phyloP scores from a whole-genome alignment of 2,888 invertebrate species.

The Eupeodes luniger region DNA sequence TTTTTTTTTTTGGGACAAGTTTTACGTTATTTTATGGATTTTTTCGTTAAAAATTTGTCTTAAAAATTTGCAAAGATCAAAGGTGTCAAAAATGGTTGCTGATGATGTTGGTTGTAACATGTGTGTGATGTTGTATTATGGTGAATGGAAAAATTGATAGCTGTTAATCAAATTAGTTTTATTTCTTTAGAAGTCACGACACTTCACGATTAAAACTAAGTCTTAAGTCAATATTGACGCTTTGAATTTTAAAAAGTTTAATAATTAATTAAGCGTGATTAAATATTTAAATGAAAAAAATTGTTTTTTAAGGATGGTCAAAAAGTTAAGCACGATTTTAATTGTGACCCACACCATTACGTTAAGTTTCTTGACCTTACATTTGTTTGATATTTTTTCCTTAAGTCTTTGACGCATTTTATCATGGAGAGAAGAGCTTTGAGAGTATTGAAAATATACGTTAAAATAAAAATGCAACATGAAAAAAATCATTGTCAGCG shows the following conservation, averaged over 20 bases:
- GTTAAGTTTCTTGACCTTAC: too few relatives aligned
- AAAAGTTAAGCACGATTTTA: too few relatives aligned
- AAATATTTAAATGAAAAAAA: neutral
- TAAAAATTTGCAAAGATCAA: slow-evolving; percentile 39
- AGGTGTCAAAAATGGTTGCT: slow-evolving; percentile 45
- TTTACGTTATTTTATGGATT: slow-evolving; percentile 46
- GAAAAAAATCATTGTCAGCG: too few relatives aligned
- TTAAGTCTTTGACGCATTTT: too few relatives aligned
- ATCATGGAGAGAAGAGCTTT: too few relatives aligned
- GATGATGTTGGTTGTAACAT: neutral
- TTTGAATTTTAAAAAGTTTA: neutral
- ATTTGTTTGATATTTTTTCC: too few relatives aligned
- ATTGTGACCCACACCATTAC: too few relatives aligned
- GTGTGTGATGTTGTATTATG: neutral
- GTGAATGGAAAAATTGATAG: slow-evolving; percentile 25
- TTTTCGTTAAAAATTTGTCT: slow-evolving; percentile 42
- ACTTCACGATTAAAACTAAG: neutral
- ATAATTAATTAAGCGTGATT: slow-evolving; percentile 29
- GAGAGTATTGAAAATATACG: too few relatives aligned
- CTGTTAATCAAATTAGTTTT: slow-evolving; percentile 51
- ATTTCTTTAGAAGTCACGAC: slow-evolving; percentile 4
- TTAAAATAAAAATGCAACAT: too few relatives aligned
- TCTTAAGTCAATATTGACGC: neutral
- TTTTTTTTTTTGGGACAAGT: slow-evolving; percentile 26
- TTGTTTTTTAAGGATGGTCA: too few relatives aligned